Evolutionary conservation across 2,113 vertebrate genomes (phyloP), one percentile per base, ranked within the genome.

Genomic region (Salvelinus namaycush): DNA sequence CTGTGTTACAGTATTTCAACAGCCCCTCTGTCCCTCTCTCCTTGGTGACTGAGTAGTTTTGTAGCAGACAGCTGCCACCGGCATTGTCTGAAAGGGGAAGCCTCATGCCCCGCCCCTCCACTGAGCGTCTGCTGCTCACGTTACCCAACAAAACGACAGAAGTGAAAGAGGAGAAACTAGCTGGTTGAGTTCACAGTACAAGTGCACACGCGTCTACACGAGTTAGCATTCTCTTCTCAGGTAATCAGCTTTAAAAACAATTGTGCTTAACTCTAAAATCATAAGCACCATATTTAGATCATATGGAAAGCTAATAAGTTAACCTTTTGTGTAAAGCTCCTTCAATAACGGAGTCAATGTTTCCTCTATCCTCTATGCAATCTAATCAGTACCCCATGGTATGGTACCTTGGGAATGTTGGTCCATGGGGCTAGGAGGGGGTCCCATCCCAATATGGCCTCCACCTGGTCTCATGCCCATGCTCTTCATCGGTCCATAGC

Each of bases 391-490:
- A 11, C 8, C 1, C 13, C 7, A 22, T 59, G 57, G 3, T 3
- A 20, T 14, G 39, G 29, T 88, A 99, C 97, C 97, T 95, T 99
- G 97, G 1, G 97, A 99, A 87, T 99, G 97, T 86, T 99, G 97
- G 84, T 99, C 97, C 97, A 99, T 98, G n/a, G 97, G 97, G 87
- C 97, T 99, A 0, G 97, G 97, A 0, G 97, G 97, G 0, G 97
- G 97, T 0, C 96, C 97, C 97, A 98, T 98, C 0, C 97, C 97
- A 0, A 93, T 88, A 22, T 96, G 97, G 0, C 86, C 93, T 0
- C 39, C 39, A 44, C 95, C 95, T 0, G 95, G 92, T 70, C 97
- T 92, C 95, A 99, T 95, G 0, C 92, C 93, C 95, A 99, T 96
- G 12, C 95, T 93, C 81, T 99, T 99, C 96, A 98, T 97, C 91